These are phyloP conservation scores for Vannuccia rotundouncinata DNA, from an alignment of 2,888 invertebrate genomes.

Conservation along the genomic window DNA sequence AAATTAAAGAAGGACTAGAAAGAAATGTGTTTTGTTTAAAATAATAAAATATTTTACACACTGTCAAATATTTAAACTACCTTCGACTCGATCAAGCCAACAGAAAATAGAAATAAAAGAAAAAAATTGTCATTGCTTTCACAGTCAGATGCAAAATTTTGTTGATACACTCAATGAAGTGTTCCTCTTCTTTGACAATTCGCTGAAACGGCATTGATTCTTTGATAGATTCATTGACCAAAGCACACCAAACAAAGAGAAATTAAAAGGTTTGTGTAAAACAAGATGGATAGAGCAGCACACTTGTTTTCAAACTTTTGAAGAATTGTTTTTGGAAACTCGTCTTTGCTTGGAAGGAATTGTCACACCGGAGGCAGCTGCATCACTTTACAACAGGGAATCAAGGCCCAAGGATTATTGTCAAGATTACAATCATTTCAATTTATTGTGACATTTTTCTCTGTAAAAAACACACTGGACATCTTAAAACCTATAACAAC, in stretches of 20 bases:
- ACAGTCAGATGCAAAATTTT: no score
- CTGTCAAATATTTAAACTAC: no score
- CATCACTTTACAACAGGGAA: background rate
- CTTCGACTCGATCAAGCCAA: no score
- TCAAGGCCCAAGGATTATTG: background rate
- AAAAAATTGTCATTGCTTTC: no score
- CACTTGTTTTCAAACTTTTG: conserved; percentile 6
- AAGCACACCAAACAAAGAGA: background rate
- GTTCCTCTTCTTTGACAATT: conserved; percentile 3
- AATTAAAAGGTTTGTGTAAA: background rate
- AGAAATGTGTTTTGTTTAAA: no score
- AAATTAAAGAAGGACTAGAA: no score
- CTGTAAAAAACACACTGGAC: background rate
- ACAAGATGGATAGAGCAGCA: conserved; percentile 7
- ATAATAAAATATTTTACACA: no score
- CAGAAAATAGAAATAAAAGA: no score
- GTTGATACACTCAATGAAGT: no score
- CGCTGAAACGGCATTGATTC: background rate
- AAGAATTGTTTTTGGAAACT: conserved; percentile 6
- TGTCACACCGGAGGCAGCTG: background rate
- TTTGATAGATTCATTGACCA: background rate
- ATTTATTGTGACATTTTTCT: background rate
- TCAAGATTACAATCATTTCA: background rate
- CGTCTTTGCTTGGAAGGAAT: background rate
- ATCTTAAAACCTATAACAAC: background rate